Evolutionary conservation across 1,140 invertebrate species (phyloP).

Genomic region (Popillia japonica): DNA sequence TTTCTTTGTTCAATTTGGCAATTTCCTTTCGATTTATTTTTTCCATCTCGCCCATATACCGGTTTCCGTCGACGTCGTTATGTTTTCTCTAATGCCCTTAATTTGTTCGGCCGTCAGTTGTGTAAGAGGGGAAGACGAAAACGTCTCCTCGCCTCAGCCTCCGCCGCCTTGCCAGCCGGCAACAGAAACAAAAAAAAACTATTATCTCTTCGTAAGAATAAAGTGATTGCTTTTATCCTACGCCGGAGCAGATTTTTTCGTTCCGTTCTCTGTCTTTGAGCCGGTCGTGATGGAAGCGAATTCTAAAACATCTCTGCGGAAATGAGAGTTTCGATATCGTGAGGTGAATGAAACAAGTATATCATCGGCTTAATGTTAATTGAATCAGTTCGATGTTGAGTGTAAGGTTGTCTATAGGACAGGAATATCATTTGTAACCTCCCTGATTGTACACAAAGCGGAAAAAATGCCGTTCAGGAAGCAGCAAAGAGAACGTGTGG

Average conservation of each 20-base stretch:
- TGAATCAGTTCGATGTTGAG: neutral
- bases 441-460: no score
- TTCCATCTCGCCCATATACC: constrained; percentile 6
- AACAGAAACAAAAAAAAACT: constrained; percentile 34
- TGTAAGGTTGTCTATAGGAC: neutral
- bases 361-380: neutral
- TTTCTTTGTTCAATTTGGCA: constrained; percentile 27
- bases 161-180: constrained; percentile 12
- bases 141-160: neutral
- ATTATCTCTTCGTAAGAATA: constrained; percentile 34
- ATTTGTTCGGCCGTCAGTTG: constrained; percentile 36
- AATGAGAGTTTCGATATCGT: no score
- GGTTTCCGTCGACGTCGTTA: constrained; percentile 21
- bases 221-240: constrained; percentile 29
- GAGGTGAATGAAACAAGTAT: neutral
- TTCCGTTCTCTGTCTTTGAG: neutral
- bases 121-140: neutral
- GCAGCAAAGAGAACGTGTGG: no score
- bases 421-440: no score
- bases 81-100: constrained; percentile 38
- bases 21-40: constrained; percentile 37
- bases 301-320: no score
- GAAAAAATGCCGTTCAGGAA: no score
- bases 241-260: neutral
- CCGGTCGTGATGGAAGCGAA: neutral